Evolutionary conservation across 2,888 invertebrate genomes (phyloP).

Genomic region (Metallyticus violacea): DNA sequence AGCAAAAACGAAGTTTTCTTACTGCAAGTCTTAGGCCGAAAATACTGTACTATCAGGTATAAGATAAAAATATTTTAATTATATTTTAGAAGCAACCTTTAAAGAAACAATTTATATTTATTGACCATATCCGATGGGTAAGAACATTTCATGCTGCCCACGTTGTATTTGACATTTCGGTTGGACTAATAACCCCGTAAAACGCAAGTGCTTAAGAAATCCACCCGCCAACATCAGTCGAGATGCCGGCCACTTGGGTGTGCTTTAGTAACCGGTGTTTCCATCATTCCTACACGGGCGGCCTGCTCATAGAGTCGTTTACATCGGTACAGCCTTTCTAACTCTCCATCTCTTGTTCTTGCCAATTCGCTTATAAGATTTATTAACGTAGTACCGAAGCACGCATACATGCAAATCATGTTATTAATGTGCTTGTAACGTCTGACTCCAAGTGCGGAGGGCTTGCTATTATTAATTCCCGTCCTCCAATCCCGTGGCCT

Average conservation of each 20-base stretch:
- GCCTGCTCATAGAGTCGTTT: too few relatives aligned
- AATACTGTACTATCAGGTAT: not conserved
- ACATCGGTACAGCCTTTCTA: too few relatives aligned
- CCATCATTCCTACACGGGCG: not conserved
- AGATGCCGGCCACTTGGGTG: too few relatives aligned
- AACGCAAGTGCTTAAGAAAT: not conserved
- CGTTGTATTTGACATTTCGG: not conserved
- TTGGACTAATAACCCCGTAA: not conserved
- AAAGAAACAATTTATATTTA: too few relatives aligned
- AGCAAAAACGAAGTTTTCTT: not conserved
- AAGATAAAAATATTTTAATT: not conserved
- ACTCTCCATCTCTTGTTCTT: not conserved
- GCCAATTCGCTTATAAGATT: not conserved
- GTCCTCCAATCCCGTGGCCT: too few relatives aligned
- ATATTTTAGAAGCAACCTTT: too few relatives aligned
- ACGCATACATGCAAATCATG: not conserved
- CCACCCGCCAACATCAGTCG: too few relatives aligned
- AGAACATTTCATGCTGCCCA: not conserved
- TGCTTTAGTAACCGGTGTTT: not conserved
- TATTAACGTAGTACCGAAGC: not conserved
- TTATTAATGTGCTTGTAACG: not conserved
- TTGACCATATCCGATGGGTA: not conserved
- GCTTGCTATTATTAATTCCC: not conserved
- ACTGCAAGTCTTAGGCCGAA: not conserved
- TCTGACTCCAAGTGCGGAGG: too few relatives aligned